Conservation (phyloP, 2,888 invertebrate genomes). For the Drosophila sordidula region DNA sequence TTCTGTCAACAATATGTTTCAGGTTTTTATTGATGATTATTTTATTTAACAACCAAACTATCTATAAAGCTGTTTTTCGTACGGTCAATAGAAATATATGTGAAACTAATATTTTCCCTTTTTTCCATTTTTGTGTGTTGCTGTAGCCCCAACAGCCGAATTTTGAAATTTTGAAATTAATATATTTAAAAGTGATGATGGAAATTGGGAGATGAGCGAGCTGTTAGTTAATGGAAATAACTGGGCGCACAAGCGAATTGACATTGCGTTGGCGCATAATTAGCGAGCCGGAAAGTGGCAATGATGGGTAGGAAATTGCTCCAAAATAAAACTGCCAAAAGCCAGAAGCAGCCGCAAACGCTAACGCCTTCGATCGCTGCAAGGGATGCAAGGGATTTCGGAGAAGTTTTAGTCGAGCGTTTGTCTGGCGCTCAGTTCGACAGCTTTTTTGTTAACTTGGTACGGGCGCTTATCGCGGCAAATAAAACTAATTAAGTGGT, state of each 20-base stretch:
- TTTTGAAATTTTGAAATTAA: background rate
- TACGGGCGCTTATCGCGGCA: conserved; percentile 13
- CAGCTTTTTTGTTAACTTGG: background rate
- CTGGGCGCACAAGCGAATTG: conserved; percentile 26
- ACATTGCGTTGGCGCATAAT: conserved; percentile 34
- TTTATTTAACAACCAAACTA: too few species aligned
- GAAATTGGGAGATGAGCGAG: background rate
- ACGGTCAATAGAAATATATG: too few species aligned
- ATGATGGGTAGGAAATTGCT: conserved; percentile 61
- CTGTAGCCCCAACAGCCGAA: too few species aligned
- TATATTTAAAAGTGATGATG: background rate
- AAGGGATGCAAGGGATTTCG: background rate
- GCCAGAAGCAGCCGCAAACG: conserved; percentile 3
- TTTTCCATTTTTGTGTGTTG: too few species aligned
- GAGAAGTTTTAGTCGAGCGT: conserved; percentile 8
- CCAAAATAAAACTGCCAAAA: conserved; percentile 24
- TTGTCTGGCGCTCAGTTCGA: background rate
- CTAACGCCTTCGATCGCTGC: background rate
- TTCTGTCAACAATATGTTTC: too few species aligned
- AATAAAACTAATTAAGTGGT: conserved; percentile 71
- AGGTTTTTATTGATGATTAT: too few species aligned
- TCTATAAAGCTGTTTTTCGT: too few species aligned
- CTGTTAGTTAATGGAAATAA: background rate
- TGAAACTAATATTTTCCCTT: too few species aligned
- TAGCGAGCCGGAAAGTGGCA: conserved; percentile 36